Base-by-base conservation (phyloP, 2,797 vertebrate species). In the Adrianichthys oophorus region DNA sequence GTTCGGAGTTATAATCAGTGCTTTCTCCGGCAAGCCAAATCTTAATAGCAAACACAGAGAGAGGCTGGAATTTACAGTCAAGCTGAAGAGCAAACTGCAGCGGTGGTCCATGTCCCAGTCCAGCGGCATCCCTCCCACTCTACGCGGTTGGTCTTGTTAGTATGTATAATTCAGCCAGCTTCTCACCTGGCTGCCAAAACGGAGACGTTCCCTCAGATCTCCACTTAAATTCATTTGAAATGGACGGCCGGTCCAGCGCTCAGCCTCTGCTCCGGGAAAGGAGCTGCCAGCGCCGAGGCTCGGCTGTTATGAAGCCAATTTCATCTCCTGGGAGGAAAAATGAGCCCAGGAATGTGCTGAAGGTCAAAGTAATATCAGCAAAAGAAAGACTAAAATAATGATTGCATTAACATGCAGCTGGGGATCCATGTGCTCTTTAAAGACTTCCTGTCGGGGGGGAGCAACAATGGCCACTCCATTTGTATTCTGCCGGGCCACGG, bases 361-460 rank as follows among this genome's bases (percentile, higher is more conserved):
- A 92, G 84, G 87, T 89, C 87, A 90, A 65, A 74, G 75, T 49
- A 21, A 77, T 69, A 78, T 76, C 81, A 74, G 80, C 70, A 62
- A 62, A 68, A 78, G 71, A 70, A 70, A 77, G 52, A 74, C 69
- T 80, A 79, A 82, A 83, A 73, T 83, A 87, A 84, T 76, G 80
- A 87, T 70, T 76, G 71, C 80, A 89, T 89, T 86, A 84, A 79
- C 82, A 90, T 85, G 85, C 83, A 80, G 83, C 79, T n/a, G 47
- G 66, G 74, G 72, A 80, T 64, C 66, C 0, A 46, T 15, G 48
- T 81, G 80, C 63, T 83, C 82, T 88, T 86, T 79, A 69, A 78
- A 74, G 74, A 62, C 24, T 62, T 81, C 70, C 74, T 65, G 59
- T 37, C 10, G 41, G 69, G 78, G 64, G 70, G 70, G 60, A 23